Percentiles rank a stretch among this genome's conserved stretches.
phyloP scores from a whole-genome alignment of 2,797 vertebrate species.

The Cheracebus regulus region DNA sequence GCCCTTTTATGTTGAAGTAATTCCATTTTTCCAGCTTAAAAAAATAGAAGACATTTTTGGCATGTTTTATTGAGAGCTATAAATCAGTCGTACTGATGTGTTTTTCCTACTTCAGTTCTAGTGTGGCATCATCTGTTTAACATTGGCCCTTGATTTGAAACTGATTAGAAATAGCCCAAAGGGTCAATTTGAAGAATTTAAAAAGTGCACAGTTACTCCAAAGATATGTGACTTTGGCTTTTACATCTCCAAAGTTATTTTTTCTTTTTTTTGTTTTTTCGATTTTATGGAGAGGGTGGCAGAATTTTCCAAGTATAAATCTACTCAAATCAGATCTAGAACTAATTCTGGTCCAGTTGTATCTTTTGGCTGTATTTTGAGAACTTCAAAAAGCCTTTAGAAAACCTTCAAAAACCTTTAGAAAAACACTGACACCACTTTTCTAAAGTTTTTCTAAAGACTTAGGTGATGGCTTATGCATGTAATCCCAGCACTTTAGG shows the following conservation, averaged over 20 bases:
- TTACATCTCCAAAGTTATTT: constrained; percentile 21
- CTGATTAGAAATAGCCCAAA: background rate
- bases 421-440: no score
- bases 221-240: background rate
- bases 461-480: background rate
- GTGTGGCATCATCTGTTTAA: background rate
- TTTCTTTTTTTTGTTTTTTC: background rate
- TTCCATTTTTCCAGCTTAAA: constrained; percentile 66
- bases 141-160: constrained; percentile 54
- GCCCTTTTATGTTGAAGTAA: constrained; percentile 63
- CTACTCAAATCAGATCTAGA: background rate
- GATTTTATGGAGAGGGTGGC: background rate
- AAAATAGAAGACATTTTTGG: constrained; percentile 38
- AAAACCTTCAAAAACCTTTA: background rate
- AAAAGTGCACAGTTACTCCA: background rate
- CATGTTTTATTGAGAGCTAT: constrained; percentile 73
- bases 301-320: constrained; percentile 27
- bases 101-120: constrained; percentile 33
- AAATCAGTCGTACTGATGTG: constrained; percentile 64
- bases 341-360: background rate
- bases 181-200: background rate
- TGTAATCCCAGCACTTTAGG: background rate
- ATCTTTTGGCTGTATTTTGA: constrained; percentile 28
- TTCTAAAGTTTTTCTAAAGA: no score
- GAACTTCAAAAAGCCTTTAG: constrained; percentile 40